These are phyloP conservation scores for Drosophila bunnanda DNA, from an alignment of 2,888 invertebrate species.

Conservation along the genomic window DNA sequence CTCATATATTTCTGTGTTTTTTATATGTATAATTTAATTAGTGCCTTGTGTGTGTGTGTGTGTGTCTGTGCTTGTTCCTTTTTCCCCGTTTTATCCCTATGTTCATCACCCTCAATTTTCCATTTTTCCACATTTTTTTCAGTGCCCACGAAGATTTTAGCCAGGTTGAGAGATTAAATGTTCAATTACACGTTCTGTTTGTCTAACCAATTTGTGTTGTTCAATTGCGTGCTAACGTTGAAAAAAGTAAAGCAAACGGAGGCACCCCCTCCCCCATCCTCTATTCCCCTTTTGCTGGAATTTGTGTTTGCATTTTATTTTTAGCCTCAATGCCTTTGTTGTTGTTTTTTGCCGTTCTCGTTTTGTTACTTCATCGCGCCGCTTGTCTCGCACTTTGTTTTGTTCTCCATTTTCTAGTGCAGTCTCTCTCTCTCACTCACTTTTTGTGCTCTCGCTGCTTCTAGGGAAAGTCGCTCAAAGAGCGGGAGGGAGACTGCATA, in stretches of 20 bases:
- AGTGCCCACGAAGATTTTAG: slow-evolving; percentile 34
- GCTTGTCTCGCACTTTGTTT: slow-evolving; percentile 56
- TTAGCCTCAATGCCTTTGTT: slow-evolving; percentile 37
- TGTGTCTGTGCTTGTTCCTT: not conserved
- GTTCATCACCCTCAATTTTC: slow-evolving; percentile 9
- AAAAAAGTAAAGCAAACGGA: slow-evolving; percentile 9
- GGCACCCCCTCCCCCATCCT: not conserved
- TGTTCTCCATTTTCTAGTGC: slow-evolving; percentile 57
- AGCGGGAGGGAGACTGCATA: not conserved
- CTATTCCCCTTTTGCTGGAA: slow-evolving; percentile 23
- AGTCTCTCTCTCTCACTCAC: slow-evolving; percentile 10
- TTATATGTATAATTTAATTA: slow-evolving; percentile 64
- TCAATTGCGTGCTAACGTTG: slow-evolving; percentile 38
- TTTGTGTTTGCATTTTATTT: slow-evolving; percentile 49
- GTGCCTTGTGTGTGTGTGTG: slow-evolving; percentile 40
- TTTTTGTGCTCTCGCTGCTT: not conserved
- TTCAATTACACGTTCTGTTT: slow-evolving; percentile 29
- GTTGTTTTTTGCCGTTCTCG: slow-evolving; percentile 36
- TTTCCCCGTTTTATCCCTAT: slow-evolving; percentile 2
- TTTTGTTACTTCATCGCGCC: slow-evolving; percentile 51
- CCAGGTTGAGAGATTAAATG: slow-evolving; percentile 35
- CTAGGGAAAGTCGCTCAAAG: not conserved
- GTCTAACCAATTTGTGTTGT: slow-evolving; percentile 37
- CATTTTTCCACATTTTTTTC: slow-evolving; percentile 7
- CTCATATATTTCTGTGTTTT: slow-evolving; percentile 52